Evolutionary conservation across 2,888 invertebrate genomes (phyloP), one percentile per base, ranked within the genome.

Genomic region (Tipula lateralis): DNA sequence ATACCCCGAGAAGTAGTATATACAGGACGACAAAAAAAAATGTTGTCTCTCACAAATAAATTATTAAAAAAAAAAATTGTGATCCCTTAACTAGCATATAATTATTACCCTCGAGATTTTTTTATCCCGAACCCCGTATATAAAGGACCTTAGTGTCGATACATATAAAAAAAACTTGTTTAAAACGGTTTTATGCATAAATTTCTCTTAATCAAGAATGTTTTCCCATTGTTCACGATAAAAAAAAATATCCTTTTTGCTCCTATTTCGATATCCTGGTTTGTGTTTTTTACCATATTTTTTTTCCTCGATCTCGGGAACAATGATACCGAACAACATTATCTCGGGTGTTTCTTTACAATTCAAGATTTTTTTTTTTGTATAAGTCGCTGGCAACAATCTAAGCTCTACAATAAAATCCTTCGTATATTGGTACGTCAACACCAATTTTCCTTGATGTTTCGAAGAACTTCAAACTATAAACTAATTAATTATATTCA

Each of bases 91-190:
- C 66, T 66, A 66, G 66, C 66, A 66, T 66, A 66, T 66, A 66
- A 66, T 66, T 66, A 66, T 66, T 66, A 66, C 66, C 66, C 66
- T 66, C 66, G 66, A 66, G 66, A 66, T 66, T 66, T 66, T 66
- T 66, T 66, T 24, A 9, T 66, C 66, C 66, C n/a, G n/a, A n/a
- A n/a, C n/a, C 66, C 66, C 7, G 19, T 50, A 13, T 13, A 50
- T 66, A 66, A 66, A 66, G 66, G 66, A 66, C 66, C 66, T 24
- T 66, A 66, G 66, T 24, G 66, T 66, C 66, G 24, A 66, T 19
- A 66, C 16, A 50, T 24, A 24, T 3, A 24, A 19, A 24, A 66
- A 66, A 66, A 66, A 66, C 66, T 66, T 66, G 66, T 66, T 50
- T 66, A 50, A 66, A 66, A 66, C 66, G 66, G 66, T 66, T 66